Conservation (phyloP, 1,140 invertebrate species). For the Ganaspis sp. region DNA sequence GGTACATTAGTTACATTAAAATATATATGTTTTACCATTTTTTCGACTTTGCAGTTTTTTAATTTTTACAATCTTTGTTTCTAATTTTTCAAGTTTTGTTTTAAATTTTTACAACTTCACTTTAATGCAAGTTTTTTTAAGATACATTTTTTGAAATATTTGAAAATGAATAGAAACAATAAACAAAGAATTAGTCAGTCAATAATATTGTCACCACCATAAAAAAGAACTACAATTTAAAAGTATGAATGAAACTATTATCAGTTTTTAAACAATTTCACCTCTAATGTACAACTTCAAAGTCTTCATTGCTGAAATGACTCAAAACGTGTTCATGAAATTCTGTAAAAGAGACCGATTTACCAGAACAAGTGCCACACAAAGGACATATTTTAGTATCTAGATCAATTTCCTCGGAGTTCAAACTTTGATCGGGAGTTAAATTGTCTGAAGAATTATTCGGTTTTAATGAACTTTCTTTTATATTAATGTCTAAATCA, state of each 20-base stretch:
- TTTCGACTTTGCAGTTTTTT: neutral
- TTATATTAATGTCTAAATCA: slow-evolving; percentile 60
- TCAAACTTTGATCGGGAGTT: slow-evolving; percentile 52
- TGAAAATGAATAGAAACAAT: neutral
- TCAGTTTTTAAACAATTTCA: neutral
- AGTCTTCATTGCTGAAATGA: slow-evolving; percentile 71
- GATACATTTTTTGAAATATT: too few species aligned
- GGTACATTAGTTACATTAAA: neutral
- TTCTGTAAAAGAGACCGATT: slow-evolving; percentile 64
- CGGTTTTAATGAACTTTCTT: slow-evolving; percentile 66
- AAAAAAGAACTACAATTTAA: neutral
- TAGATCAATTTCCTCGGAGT: slow-evolving; percentile 40
- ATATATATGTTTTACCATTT: neutral
- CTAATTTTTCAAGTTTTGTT: too few species aligned
- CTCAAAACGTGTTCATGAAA: slow-evolving; percentile 75
- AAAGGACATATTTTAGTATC: slow-evolving; percentile 71
- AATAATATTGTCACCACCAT: neutral
- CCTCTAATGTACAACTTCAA: slow-evolving; percentile 50
- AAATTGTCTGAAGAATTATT: slow-evolving; percentile 62
- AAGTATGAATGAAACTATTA: neutral
- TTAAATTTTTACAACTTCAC: too few species aligned
- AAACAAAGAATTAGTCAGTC: neutral
- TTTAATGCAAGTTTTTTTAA: too few species aligned
- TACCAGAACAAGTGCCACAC: slow-evolving; percentile 68
- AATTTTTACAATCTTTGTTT: neutral